Conservation (phyloP, 2,113 vertebrate genomes). For the Australoheros scitulus region DNA sequence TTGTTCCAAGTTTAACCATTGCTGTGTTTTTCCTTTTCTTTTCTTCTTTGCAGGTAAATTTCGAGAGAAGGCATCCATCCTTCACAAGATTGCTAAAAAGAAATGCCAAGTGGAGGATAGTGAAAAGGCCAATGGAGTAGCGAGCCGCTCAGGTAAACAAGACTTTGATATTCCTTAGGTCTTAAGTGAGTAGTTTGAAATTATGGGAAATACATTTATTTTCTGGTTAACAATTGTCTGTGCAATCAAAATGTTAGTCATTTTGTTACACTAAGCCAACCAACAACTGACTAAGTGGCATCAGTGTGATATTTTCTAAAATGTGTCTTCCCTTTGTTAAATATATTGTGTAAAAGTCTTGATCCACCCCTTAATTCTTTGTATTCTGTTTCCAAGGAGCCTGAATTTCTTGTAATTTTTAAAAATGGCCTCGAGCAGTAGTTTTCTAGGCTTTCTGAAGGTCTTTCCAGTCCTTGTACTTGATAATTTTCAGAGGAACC, state of each 20-base stretch:
- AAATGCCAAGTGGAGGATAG: constrained; percentile 96
- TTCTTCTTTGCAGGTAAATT: constrained; percentile 87
- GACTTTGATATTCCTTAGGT: background rate
- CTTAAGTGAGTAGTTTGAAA: background rate
- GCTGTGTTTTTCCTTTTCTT: background rate
- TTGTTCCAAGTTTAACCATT: background rate
- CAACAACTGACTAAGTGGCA: background rate
- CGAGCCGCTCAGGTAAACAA: constrained; percentile 86
- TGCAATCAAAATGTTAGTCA: background rate
- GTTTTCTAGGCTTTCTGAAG: too few relatives aligned
- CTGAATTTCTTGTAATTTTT: too few relatives aligned
- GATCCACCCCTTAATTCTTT: too few relatives aligned
- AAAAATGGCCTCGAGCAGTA: too few relatives aligned
- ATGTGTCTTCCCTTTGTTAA: background rate
- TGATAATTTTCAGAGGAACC: background rate
- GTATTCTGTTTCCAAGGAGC: too few relatives aligned
- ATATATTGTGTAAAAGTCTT: too few relatives aligned
- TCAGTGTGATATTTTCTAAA: background rate
- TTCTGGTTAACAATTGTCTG: background rate
- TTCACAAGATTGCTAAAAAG: constrained; percentile 99
- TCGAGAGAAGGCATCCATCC: constrained; percentile 96
- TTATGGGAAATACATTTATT: background rate
- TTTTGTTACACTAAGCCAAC: background rate
- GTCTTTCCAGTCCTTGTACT: background rate
- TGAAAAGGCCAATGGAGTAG: constrained; percentile 90